phyloP scores from a whole-genome alignment of 2,113 vertebrate species.

The Proteles cristata region DNA sequence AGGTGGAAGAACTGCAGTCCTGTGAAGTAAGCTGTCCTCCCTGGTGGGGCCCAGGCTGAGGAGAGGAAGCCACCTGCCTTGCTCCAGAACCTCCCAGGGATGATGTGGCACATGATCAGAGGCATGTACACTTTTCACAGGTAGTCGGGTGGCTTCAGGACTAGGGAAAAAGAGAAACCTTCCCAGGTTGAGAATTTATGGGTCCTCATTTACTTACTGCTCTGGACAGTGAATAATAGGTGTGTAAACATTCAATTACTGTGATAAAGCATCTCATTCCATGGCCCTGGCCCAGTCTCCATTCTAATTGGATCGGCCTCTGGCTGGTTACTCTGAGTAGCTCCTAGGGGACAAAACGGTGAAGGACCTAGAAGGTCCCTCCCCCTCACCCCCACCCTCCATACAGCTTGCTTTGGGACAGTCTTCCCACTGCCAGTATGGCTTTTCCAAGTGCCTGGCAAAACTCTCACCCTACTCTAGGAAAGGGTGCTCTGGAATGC shows the following conservation, averaged over 20 bases:
- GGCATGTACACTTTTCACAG: background rate
- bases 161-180: background rate
- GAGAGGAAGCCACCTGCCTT: background rate
- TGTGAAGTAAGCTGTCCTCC: background rate
- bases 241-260: conserved; percentile 66
- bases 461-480: background rate
- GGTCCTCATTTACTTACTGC: background rate
- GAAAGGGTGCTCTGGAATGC: background rate
- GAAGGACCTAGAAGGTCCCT: background rate
- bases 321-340: conserved; percentile 51
- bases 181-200: background rate
- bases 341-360: background rate
- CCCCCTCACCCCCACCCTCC: too few species aligned
- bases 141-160: background rate
- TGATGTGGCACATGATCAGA: background rate
- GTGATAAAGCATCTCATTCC: conserved; percentile 50
- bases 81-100: background rate
- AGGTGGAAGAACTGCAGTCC: background rate
- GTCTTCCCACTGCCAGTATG: background rate
- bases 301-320: conserved; percentile 39
- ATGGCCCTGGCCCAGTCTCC: conserved; percentile 37
- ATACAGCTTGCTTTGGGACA: background rate
- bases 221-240: conserved; percentile 49
- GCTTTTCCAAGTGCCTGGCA: background rate
- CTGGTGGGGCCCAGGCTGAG: background rate